Percentiles rank a stretch among this genome's conserved stretches.
These are phyloP conservation scores for Acanthurus lineatus DNA, from an alignment of 2,797 vertebrate genomes.

Conservation along the genomic window DNA sequence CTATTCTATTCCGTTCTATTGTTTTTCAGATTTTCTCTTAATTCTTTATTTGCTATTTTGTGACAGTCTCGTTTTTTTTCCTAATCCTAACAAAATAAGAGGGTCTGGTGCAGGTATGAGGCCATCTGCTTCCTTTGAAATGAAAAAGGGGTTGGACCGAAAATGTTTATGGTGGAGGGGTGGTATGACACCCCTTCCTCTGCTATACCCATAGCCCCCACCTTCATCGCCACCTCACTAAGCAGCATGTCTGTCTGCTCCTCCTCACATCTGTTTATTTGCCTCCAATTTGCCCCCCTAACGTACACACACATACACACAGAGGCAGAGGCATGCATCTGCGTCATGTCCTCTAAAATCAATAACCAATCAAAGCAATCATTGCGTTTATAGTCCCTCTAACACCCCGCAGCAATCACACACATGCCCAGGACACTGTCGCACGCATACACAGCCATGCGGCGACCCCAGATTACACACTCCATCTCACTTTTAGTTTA, in stretches of 20 bases:
- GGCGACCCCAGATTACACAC: conserved; percentile 77
- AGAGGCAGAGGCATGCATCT: conserved; percentile 54
- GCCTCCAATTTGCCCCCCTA: conserved; percentile 53
- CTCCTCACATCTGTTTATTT: conserved; percentile 75
- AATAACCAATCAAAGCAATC: conserved; percentile 86
- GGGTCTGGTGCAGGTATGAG: conserved; percentile 60
- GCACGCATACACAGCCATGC: conserved; percentile 49
- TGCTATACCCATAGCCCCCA: conserved; percentile 27
- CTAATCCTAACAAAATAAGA: conserved; percentile 51
- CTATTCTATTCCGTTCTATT: conserved; percentile 39
- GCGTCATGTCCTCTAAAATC: conserved; percentile 73
- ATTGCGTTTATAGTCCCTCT: conserved; percentile 80
- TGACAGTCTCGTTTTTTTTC: conserved; percentile 23
- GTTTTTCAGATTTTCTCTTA: conserved; percentile 17
- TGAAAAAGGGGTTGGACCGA: conserved; percentile 7
- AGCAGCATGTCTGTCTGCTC: conserved; percentile 65
- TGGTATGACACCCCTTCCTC: conserved; percentile 12
- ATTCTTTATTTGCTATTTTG: conserved; percentile 49
- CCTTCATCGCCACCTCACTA: conserved; percentile 38
- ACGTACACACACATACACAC: conserved; percentile 25
- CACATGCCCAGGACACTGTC: conserved; percentile 43
- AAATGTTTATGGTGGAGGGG: conserved; percentile 6
- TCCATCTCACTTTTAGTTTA: conserved; percentile 79
- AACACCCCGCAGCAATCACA: conserved; percentile 67
- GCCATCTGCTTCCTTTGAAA: conserved; percentile 66